Percentiles rank a stretch among this genome's conserved stretches.
phyloP scores from a whole-genome alignment of 2,113 vertebrate species.

The Tenrec ecaudatus region DNA sequence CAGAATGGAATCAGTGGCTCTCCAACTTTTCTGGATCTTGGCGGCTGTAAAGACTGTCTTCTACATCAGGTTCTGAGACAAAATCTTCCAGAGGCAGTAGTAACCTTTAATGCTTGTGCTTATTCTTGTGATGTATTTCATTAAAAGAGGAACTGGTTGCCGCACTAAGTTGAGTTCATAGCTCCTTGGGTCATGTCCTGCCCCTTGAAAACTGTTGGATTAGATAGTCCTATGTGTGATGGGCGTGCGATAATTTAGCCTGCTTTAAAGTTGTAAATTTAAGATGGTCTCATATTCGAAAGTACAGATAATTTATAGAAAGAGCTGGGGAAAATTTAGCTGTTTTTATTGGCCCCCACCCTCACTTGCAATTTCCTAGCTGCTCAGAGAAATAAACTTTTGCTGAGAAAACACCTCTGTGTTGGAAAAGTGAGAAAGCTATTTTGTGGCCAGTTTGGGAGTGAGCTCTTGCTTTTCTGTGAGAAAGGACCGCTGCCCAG shows the following conservation, averaged over 20 bases:
- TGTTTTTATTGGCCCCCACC: not conserved
- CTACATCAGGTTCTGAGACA: constrained; percentile 10
- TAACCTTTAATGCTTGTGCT: not conserved
- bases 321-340: not conserved
- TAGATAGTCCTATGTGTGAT: not conserved
- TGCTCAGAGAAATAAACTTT: not conserved
- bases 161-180: not conserved
- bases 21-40: not conserved
- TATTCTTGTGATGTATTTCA: not conserved
- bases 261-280: constrained; percentile 1
- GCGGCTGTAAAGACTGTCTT: not conserved
- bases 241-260: not conserved
- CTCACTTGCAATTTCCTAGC: not conserved
- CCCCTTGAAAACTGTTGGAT: not conserved
- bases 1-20: not conserved
- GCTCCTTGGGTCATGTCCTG: not conserved
- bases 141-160: not conserved
- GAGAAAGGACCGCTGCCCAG: not conserved
- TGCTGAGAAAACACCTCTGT: not conserved
- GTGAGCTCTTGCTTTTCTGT: not conserved
- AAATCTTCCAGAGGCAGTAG: not conserved
- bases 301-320: not conserved
- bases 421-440: no score
- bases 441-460: not conserved
- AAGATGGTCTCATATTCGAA: not conserved